Conservation (phyloP, 92 coral and sea anemone species). For the Bergia sp. region DNA sequence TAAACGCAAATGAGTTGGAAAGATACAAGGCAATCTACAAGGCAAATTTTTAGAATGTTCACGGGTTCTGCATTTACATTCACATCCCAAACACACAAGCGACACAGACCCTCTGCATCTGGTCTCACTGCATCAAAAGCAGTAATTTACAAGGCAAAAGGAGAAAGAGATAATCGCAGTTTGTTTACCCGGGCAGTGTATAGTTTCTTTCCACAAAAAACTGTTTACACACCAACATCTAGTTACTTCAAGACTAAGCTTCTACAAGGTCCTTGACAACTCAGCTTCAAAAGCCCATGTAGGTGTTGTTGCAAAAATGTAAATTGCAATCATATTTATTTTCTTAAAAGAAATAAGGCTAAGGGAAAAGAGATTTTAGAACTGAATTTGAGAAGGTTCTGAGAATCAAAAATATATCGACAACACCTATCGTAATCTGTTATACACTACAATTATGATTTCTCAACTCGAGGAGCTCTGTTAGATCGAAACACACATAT, state of each 20-base stretch:
- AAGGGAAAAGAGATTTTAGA: neutral
- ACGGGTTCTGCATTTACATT: neutral
- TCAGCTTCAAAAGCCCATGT: neutral
- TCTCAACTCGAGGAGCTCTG: neutral
- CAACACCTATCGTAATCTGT: neutral
- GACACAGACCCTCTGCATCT: neutral
- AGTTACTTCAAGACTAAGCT: slow-evolving; percentile 14
- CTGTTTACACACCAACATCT: slow-evolving; percentile 11
- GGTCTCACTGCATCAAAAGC: neutral
- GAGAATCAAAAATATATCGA: neutral
- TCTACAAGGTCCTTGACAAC: slow-evolving; percentile 31
- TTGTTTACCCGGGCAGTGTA: slow-evolving; percentile 2
- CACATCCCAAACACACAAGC: slow-evolving; percentile 7
- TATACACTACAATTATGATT: neutral
- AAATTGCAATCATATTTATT: neutral
- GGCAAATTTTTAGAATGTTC: neutral
- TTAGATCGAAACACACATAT: neutral
- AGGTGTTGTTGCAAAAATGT: slow-evolving; percentile 4
- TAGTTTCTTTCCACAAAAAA: slow-evolving; percentile 21
- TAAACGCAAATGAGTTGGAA: neutral
- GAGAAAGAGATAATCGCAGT: neutral
- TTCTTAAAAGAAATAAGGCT: neutral
- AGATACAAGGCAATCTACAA: neutral
- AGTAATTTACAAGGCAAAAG: neutral
- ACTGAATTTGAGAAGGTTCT: neutral